phyloP scores from a whole-genome alignment of 2,113 vertebrate genomes.

The Ctenomys sociabilis region DNA sequence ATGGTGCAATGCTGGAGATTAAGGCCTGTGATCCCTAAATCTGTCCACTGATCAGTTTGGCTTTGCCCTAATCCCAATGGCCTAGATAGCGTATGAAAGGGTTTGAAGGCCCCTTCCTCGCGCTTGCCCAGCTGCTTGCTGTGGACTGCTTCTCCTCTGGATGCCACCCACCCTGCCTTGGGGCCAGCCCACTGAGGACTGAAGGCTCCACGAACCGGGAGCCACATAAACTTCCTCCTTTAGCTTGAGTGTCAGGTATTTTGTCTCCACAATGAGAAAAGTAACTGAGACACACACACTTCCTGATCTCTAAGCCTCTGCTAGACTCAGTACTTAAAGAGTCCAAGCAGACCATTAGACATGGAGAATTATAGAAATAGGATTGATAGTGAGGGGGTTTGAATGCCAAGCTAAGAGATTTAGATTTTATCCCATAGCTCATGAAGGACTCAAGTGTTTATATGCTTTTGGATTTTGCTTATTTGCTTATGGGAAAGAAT shows the following conservation, averaged over 20 bases:
- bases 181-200: neutral
- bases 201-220: neutral
- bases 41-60: neutral
- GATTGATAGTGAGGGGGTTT: neutral
- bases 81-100: neutral
- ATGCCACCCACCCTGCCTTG: neutral
- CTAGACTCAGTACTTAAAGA: neutral
- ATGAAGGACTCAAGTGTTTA: neutral
- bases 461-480: neutral
- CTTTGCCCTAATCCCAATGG: neutral
- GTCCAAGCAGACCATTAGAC: neutral
- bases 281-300: neutral
- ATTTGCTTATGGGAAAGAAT: slow-evolving; percentile 32
- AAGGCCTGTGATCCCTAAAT: neutral
- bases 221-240: neutral
- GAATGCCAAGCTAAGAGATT: neutral
- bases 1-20: neutral
- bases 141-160: neutral
- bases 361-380: neutral
- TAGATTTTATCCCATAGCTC: neutral
- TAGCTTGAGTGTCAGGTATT: neutral
- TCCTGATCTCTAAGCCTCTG: neutral
- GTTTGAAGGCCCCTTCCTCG: too few species aligned
- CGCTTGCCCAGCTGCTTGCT: neutral
- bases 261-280: neutral